Evolutionary conservation across 2,113 vertebrate species (phyloP).

Genomic region (Machaerirhynchus nigripectus): DNA sequence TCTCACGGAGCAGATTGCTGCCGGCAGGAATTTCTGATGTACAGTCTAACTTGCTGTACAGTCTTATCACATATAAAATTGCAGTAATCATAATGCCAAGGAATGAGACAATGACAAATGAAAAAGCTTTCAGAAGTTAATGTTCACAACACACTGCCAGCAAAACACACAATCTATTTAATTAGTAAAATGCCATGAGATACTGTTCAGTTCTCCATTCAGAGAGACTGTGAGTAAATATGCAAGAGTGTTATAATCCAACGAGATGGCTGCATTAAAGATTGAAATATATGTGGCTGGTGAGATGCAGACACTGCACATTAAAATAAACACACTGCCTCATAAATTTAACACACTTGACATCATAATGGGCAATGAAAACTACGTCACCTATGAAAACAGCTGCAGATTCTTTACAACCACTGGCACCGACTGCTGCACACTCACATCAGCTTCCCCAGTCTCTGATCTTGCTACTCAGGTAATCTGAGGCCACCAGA

Average conservation of each 20-base stretch:
- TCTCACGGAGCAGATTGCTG: conserved; percentile 33
- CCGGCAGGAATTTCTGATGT: conserved; percentile 39
- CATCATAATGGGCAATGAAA: conserved; percentile 28
- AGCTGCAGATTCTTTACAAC: neutral
- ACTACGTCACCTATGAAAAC: conserved; percentile 17
- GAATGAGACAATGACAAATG: conserved; percentile 67
- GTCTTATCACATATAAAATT: conserved; percentile 56
- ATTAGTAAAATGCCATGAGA: conserved; percentile 62
- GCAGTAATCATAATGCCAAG: conserved; percentile 59
- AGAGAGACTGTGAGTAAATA: conserved; percentile 40
- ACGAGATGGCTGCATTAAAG: conserved; percentile 40
- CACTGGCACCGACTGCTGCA: neutral
- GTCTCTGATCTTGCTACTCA: neutral
- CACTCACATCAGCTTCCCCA: neutral
- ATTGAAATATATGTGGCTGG: conserved; percentile 21
- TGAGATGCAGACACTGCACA: conserved; percentile 35
- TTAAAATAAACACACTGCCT: conserved; percentile 37
- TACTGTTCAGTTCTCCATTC: conserved; percentile 22
- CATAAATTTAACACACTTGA: conserved; percentile 42
- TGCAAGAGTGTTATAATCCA: neutral
- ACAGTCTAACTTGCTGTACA: conserved; percentile 52
- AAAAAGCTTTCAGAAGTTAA: conserved; percentile 63
- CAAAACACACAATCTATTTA: conserved; percentile 64
- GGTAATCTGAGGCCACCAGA: neutral
- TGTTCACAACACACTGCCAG: conserved; percentile 53